These are phyloP conservation scores for Hemicordylus capensis DNA, from an alignment of 2,113 vertebrate species.

Conservation along the genomic window DNA sequence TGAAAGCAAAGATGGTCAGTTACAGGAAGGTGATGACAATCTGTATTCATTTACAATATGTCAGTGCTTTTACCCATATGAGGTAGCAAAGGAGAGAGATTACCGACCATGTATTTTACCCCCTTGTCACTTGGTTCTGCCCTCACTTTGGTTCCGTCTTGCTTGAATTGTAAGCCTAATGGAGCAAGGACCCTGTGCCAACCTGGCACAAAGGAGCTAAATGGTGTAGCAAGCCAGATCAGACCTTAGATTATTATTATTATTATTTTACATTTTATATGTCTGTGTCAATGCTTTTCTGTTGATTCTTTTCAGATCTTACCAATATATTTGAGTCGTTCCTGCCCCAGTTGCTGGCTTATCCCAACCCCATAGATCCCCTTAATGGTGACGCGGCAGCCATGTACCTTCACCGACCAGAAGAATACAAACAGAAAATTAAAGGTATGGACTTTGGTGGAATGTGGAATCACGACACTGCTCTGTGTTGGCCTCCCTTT, in stretches of 20 bases:
- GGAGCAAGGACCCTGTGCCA: not conserved
- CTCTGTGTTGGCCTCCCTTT: rapidly evolving
- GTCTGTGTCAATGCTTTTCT: not conserved
- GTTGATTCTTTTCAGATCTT: slow-evolving; percentile 83
- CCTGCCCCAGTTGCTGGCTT: slow-evolving; percentile 97
- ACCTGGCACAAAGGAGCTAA: not conserved
- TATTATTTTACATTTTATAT: no score
- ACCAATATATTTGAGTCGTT: slow-evolving; percentile 99
- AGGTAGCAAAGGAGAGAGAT: no score
- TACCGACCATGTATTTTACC: no score
- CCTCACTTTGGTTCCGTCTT: not conserved
- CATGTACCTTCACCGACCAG: slow-evolving; percentile 98
- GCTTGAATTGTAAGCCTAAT: not conserved
- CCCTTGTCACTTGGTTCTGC: not conserved
- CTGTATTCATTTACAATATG: no score
- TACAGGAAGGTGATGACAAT: no score
- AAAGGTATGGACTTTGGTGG: slow-evolving; percentile 82
- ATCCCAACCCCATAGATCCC: slow-evolving; percentile 97
- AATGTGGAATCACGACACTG: rapidly evolving
- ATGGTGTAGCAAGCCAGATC: not conserved
- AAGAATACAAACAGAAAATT: slow-evolving; percentile 99
- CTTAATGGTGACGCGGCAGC: slow-evolving; percentile 97
- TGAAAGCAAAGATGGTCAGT: no score
- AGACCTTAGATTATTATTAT: no score
- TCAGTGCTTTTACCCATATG: no score